Evolutionary conservation across 2,888 invertebrate species (phyloP).

Genomic region (Charanyca ferruginea): DNA sequence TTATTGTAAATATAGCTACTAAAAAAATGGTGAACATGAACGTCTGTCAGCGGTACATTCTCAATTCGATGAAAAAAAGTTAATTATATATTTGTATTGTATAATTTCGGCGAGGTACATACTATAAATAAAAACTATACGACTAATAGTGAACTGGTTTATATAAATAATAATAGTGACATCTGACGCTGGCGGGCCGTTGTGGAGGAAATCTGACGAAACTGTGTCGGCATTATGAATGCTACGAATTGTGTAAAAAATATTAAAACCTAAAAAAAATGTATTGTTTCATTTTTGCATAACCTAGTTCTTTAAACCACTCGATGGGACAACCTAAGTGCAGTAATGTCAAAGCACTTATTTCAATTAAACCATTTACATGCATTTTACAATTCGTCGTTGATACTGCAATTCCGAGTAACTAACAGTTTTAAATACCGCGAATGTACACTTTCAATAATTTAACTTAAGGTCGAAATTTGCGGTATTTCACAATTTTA

Average conservation of each 20-base stretch:
- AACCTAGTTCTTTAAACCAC: conserved; percentile 15
- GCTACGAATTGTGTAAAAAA: conserved; percentile 92
- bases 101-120: conserved; percentile 82
- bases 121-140: conserved; percentile 74
- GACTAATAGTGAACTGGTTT: conserved; percentile 79
- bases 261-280: conserved; percentile 91
- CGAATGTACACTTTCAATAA: too few species aligned
- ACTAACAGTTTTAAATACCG: too few species aligned
- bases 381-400: too few species aligned
- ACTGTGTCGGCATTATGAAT: conserved; percentile 91
- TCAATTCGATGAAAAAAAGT: conserved; percentile 75
- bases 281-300: conserved; percentile 81
- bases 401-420: too few species aligned
- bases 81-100: conserved; percentile 89
- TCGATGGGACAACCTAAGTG: too few species aligned
- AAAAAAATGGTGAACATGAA: conserved; percentile 77
- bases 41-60: conserved; percentile 83
- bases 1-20: conserved; percentile 89
- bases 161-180: conserved; percentile 73
- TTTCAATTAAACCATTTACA: too few species aligned
- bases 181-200: conserved; percentile 81
- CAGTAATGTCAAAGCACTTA: too few species aligned
- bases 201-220: conserved; percentile 74
- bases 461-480: too few species aligned
- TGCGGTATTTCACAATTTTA: too few species aligned